Evolutionary conservation across 2,888 invertebrate species (phyloP).

Genomic region (Onthophagus sagittarius): DNA sequence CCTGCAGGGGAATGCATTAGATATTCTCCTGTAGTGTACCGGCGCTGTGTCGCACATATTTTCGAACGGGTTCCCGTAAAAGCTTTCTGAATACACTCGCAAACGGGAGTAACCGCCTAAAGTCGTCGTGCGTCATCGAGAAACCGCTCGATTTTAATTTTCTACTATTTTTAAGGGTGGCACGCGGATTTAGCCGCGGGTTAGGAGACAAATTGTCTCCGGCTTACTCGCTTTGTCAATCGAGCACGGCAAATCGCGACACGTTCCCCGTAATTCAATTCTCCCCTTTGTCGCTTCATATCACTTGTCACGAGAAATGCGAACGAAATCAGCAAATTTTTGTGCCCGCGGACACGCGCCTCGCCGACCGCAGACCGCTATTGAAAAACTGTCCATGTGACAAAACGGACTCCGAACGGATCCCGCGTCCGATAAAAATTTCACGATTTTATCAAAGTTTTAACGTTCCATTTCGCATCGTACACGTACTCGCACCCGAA

Average conservation of each 20-base stretch:
- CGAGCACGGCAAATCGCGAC: slow-evolving; percentile 31
- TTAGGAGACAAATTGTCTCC: slow-evolving; percentile 31
- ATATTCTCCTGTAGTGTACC: background rate
- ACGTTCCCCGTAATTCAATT: slow-evolving; percentile 38
- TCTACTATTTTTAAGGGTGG: background rate
- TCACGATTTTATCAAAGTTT: slow-evolving; percentile 19
- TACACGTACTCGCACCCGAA: background rate
- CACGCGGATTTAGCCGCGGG: background rate
- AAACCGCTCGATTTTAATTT: background rate
- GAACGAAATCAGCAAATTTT: slow-evolving; percentile 41
- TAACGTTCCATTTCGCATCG: slow-evolving; percentile 17
- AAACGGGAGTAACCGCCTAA: background rate
- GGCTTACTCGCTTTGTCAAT: slow-evolving; percentile 34
- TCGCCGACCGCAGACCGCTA: slow-evolving; percentile 20
- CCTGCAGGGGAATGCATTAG: background rate
- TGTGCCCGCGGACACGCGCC: slow-evolving; percentile 22
- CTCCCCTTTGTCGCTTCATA: slow-evolving; percentile 38
- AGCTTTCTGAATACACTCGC: background rate
- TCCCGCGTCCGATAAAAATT: slow-evolving; percentile 17
- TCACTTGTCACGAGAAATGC: slow-evolving; percentile 38
- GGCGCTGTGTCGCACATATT: background rate
- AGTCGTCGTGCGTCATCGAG: background rate
- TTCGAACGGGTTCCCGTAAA: background rate
- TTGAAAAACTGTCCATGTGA: slow-evolving; percentile 23
- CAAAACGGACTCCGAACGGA: slow-evolving; percentile 11